Percentiles rank a stretch among this genome's conserved stretches.
phyloP scores from a whole-genome alignment of 2,113 vertebrate genomes.

The Gasterosteus nipponicus region DNA sequence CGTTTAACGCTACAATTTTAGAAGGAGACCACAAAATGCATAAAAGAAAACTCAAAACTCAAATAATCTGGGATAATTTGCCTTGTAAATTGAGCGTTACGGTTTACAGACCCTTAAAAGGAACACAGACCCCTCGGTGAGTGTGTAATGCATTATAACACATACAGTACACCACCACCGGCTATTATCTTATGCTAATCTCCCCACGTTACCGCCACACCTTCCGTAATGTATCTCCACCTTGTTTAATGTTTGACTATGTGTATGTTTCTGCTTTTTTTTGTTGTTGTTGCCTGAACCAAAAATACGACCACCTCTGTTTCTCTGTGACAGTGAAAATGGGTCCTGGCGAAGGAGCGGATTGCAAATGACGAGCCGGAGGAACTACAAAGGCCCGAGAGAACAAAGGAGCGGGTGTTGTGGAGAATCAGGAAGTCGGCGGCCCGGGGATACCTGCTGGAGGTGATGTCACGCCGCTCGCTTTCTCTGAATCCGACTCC shows the following conservation, averaged over 20 bases:
- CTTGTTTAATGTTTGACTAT: background rate
- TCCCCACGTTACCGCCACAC: background rate
- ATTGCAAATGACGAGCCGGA: conserved; percentile 2
- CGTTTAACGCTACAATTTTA: background rate
- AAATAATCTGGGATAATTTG: background rate
- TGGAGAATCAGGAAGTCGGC: background rate
- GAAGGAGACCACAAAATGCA: background rate
- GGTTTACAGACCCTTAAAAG: background rate
- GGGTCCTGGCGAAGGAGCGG: background rate
- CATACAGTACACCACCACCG: background rate
- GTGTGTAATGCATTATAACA: too few relatives aligned
- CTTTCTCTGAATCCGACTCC: background rate
- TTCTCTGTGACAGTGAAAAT: background rate
- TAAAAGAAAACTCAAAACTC: background rate
- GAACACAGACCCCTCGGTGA: background rate
- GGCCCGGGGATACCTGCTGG: conserved; percentile 12
- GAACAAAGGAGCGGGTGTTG: conserved; percentile 49
- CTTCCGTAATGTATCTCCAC: background rate
- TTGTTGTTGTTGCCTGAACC: background rate
- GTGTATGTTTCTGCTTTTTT: background rate
- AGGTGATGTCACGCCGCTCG: conserved; percentile 41
- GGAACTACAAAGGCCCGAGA: conserved; percentile 9
- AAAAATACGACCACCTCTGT: background rate
- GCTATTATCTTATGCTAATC: background rate
- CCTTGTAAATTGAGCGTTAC: background rate